These are phyloP conservation scores for Craseonycteris thonglongyai DNA, from an alignment of 2,113 vertebrate species.

Conservation along the genomic window DNA sequence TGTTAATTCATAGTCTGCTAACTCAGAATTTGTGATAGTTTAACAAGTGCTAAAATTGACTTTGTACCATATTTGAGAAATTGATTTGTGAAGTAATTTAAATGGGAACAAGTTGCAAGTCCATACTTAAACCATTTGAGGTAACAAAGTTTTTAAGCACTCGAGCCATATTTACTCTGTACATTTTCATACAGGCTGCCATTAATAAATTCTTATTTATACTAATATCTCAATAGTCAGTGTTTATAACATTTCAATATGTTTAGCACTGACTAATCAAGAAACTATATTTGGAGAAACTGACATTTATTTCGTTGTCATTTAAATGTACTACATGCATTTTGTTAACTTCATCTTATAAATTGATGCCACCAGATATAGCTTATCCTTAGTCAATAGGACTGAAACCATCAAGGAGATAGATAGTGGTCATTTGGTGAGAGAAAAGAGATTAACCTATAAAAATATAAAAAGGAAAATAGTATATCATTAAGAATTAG, in stretches of 20 bases:
- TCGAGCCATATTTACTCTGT: background rate
- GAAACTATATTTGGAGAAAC: background rate
- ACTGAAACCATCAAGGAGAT: background rate
- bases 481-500: background rate
- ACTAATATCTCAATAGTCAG: background rate
- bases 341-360: background rate
- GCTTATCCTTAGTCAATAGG: background rate
- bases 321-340: background rate
- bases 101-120: background rate
- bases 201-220: background rate
- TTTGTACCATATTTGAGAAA: conserved; percentile 25
- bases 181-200: background rate
- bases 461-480: background rate
- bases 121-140: background rate
- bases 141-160: background rate
- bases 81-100: conserved; percentile 12
- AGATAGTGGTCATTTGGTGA: background rate
- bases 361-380: background rate
- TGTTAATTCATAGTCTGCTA: conserved; percentile 28
- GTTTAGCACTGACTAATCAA: background rate
- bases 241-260: background rate
- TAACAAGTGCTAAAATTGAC: conserved; percentile 32
- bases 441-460: background rate
- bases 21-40: background rate
- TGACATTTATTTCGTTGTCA: background rate